Evolutionary conservation across 1,140 invertebrate genomes (phyloP).

Genomic region (Theocolax elegans): DNA sequence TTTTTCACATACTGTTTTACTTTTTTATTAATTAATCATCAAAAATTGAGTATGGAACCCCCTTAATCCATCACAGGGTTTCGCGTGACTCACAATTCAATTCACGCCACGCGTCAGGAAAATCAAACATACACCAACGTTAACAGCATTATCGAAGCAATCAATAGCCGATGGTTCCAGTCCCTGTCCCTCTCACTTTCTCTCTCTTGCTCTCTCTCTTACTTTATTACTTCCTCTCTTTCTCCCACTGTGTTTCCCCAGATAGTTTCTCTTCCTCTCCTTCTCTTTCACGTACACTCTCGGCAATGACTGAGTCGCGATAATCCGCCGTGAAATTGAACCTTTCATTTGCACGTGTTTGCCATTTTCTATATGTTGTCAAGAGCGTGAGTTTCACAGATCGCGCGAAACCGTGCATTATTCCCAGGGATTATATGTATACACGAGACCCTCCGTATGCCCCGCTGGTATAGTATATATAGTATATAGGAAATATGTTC

Average conservation of each 20-base stretch:
- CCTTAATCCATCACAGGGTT: slow-evolving; percentile 19
- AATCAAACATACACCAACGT: slow-evolving; percentile 11
- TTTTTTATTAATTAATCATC: too few species aligned
- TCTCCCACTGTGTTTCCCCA: too few species aligned
- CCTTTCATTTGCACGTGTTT: slow-evolving; percentile 12
- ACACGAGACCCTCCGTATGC: not conserved
- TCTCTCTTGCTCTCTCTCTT: not conserved
- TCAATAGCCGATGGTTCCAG: slow-evolving; percentile 8
- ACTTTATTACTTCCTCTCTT: too few species aligned
- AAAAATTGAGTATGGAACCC: too few species aligned
- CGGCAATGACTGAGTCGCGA: slow-evolving; percentile 6
- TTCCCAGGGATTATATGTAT: not conserved
- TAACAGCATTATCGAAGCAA: slow-evolving; percentile 24
- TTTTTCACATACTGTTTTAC: too few species aligned
- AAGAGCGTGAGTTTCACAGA: not conserved
- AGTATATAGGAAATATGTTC: too few species aligned
- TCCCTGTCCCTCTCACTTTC: not conserved
- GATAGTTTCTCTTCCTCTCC: not conserved
- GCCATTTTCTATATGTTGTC: slow-evolving; percentile 11
- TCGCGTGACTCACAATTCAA: slow-evolving; percentile 18
- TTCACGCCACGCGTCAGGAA: slow-evolving; percentile 1
- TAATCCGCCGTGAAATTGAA: slow-evolving; percentile 25
- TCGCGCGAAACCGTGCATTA: not conserved
- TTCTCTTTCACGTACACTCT: not conserved
- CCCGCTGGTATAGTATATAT: not conserved